A percentile compares a stretch with the other conserved stretches of the same genome.
phyloP scores from a whole-genome alignment of 2,113 vertebrate species.

The Tichodroma muraria region DNA sequence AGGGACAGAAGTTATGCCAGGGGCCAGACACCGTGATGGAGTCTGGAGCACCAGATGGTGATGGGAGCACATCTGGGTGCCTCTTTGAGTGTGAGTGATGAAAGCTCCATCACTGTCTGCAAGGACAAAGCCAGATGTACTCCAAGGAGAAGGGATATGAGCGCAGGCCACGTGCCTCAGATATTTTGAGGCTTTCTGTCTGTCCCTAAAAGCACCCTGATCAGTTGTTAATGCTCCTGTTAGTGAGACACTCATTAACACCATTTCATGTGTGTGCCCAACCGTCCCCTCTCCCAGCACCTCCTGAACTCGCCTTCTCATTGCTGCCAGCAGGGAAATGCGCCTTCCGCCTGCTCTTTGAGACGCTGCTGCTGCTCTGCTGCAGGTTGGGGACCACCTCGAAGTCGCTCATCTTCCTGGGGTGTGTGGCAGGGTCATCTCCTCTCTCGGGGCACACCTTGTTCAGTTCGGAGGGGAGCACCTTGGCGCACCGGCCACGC shows the following conservation, averaged over 20 bases:
- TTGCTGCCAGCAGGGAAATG: neutral
- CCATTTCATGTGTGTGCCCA: accelerated
- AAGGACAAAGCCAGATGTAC: neutral
- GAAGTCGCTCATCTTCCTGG: conserved; percentile 1
- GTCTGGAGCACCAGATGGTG: too few relatives aligned
- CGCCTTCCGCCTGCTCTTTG: neutral
- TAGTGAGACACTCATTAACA: neutral
- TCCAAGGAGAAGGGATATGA: neutral
- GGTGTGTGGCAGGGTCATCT: neutral
- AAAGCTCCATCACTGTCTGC: accelerated
- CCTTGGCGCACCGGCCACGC: neutral
- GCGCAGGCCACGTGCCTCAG: neutral
- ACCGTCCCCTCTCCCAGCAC: neutral
- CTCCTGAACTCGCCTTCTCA: conserved; percentile 59
- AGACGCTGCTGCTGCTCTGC: conserved; percentile 39
- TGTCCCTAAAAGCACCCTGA: neutral
- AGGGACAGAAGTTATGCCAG: neutral
- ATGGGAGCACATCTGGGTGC: neutral
- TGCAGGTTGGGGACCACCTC: conserved; percentile 50
- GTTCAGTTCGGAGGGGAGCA: neutral
- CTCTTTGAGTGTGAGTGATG: neutral
- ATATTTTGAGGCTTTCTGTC: neutral
- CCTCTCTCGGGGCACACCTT: conserved; percentile 31
- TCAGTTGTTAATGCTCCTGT: neutral
- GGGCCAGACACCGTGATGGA: neutral